Percentiles rank a stretch among this genome's conserved stretches.
phyloP scores from a whole-genome alignment of 2,888 invertebrate genomes.

The Mesoligia furuncula region DNA sequence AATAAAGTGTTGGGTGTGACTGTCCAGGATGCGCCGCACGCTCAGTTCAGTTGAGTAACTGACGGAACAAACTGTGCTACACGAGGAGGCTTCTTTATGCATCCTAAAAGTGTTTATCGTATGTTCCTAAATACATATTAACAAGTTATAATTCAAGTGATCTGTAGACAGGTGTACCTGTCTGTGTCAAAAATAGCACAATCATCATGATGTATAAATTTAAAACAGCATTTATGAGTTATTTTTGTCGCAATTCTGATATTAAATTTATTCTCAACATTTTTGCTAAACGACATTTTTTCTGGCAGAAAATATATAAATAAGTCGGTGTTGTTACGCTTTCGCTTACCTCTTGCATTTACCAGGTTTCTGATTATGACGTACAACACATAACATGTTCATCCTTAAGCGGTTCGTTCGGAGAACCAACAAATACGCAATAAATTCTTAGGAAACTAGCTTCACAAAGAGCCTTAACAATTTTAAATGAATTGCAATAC shows the following conservation, averaged over 20 bases:
- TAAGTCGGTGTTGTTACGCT: conserved; percentile 26
- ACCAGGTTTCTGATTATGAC: conserved; percentile 64
- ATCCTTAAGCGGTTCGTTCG: conserved; percentile 57
- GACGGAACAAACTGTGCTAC: too few species aligned
- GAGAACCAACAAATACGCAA: conserved; percentile 58
- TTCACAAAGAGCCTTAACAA: conserved; percentile 53
- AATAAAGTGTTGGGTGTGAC: too few species aligned
- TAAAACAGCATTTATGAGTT: neutral
- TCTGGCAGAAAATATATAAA: neutral
- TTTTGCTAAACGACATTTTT: neutral
- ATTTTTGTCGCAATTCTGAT: neutral
- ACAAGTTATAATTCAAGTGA: conserved; percentile 29
- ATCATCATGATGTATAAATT: conserved; percentile 16
- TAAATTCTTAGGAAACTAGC: conserved; percentile 56
- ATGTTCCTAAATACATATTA: conserved; percentile 31
- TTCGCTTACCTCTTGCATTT: conserved; percentile 58
- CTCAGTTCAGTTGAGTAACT: too few species aligned
- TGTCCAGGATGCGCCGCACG: too few species aligned
- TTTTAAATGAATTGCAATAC: conserved; percentile 54
- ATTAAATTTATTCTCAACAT: too few species aligned
- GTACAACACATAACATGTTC: conserved; percentile 58
- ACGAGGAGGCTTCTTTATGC: too few species aligned
- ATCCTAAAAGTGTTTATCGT: conserved; percentile 4
- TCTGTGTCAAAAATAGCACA: conserved; percentile 26
- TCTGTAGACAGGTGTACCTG: conserved; percentile 17